Evolutionary conservation across 2,113 vertebrate species (phyloP).

Genomic region (Puffinus mauretanicus): DNA sequence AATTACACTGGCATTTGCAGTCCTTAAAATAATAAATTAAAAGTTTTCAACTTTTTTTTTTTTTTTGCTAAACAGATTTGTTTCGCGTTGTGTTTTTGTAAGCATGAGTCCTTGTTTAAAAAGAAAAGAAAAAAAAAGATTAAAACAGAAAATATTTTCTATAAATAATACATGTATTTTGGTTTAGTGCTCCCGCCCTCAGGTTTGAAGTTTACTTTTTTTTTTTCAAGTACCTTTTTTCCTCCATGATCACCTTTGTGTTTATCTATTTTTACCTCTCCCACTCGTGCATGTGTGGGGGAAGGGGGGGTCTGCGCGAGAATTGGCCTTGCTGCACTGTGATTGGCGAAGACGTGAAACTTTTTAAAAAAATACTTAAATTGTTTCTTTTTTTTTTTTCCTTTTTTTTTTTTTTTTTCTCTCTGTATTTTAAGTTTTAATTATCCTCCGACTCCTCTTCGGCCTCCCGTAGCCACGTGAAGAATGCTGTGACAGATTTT

Average conservation of each 20-base stretch:
- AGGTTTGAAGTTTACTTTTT: conserved; percentile 65
- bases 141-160: conserved; percentile 98
- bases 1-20: conserved; percentile 95
- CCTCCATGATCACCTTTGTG: conserved; percentile 79
- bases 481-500: conserved; percentile 94
- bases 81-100: conserved; percentile 72
- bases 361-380: conserved; percentile 85
- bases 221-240: conserved; percentile 82
- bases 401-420: not conserved
- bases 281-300: conserved; percentile 73
- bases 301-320: conserved; percentile 74
- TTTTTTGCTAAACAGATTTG: conserved; percentile 72
- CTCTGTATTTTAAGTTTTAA: conserved; percentile 79
- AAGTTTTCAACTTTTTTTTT: conserved; percentile 86
- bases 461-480: conserved; percentile 96
- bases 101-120: conserved; percentile 90
- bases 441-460: conserved; percentile 99
- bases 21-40: conserved; percentile 99
- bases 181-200: conserved; percentile 88
- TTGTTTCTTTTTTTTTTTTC: conserved; percentile 56
- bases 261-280: conserved; percentile 68
- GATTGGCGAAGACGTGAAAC: conserved; percentile 82
- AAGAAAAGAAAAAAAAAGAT: conserved; percentile 88
- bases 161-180: conserved; percentile 94
- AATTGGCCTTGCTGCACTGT: conserved; percentile 84